Base-by-base conservation (phyloP, 2,113 vertebrate species). In the Seriola rivoliana region DNA sequence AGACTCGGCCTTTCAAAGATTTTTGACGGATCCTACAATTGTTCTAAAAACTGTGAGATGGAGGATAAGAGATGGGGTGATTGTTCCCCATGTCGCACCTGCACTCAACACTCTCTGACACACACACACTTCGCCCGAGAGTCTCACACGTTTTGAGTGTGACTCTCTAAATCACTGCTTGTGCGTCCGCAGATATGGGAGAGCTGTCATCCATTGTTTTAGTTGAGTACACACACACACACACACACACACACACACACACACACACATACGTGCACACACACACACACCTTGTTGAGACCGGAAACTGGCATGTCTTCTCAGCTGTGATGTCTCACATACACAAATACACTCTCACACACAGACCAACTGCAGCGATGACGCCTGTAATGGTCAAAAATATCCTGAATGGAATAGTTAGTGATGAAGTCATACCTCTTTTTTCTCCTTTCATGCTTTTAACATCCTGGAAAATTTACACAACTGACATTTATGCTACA, bases 251-350 rank as follows among this genome's bases (percentile, higher is more conserved):
- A 54, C 68, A 58, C 55, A 78, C 19, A 54, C 59, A 72, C 75
- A 78, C 66, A 32, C 72, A 72, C 55, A 55, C 46, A n/a, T n/a
- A 79, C 44, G 52, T 52, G 46, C 68, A 58, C 55, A 78, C 19
- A 54, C 59, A 72, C 75, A 78, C 66, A 32, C 72, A 72, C 55
- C 36, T 79, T 66, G 69, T 68, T 23, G 46, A 78, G 75, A 89
- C 83, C 80, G 80, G 90, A 93, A 90, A 71, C 79, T 67, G 68
- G 80, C 62, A 71, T 87, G 76, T 89, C 82, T 65, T 82, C 84
- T 92, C 89, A 91, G 89, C 93, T 91, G 89, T 78, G 90, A 91
- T 88, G 80, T 86, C 85, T 83, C 90, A 90, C 80, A 88, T 84
- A 69, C 85, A 88, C 70, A 86, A 85, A 89, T 84, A 81, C 81